A percentile compares a stretch with the other conserved stretches of the same genome.
Conservation (phyloP, 2,888 invertebrate species). For the Ormyrus pomaceus region DNA sequence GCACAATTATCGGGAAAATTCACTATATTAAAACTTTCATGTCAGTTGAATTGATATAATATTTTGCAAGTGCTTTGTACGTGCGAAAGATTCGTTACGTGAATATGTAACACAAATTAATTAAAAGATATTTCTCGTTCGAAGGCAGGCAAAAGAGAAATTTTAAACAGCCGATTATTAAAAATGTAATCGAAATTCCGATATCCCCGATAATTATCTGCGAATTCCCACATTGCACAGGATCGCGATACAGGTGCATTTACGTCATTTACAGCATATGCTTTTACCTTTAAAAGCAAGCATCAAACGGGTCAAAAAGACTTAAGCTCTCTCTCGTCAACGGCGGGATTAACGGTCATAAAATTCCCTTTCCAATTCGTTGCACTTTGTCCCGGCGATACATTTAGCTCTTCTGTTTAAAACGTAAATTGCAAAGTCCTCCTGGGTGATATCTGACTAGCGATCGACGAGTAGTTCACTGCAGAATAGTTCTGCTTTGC, state of each 20-base stretch:
- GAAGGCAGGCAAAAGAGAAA: slow-evolving; percentile 8
- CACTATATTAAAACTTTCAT: too few species aligned
- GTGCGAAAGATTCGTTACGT: too few species aligned
- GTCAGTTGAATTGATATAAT: too few species aligned
- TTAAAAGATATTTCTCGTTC: neutral
- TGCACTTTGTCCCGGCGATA: neutral
- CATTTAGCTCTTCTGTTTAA: too few species aligned
- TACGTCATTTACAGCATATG: neutral
- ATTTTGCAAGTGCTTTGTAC: too few species aligned
- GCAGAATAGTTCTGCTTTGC: too few species aligned
- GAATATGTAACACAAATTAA: too few species aligned
- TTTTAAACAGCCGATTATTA: neutral
- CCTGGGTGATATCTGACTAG: too few species aligned
- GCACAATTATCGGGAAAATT: too few species aligned
- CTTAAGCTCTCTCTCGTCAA: neutral
- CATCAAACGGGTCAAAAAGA: slow-evolving; percentile 5
- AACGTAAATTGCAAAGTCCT: too few species aligned
- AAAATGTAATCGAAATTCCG: neutral
- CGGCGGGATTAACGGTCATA: slow-evolving; percentile 14
- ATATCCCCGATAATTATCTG: neutral
- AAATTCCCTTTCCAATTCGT: slow-evolving; percentile 29
- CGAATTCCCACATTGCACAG: neutral
- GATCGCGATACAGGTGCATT: neutral
- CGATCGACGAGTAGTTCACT: too few species aligned
- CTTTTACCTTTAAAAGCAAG: slow-evolving; percentile 6